These are phyloP conservation scores for Axea sp. DNA, from an alignment of 2,888 invertebrate genomes.

Conservation along the genomic window DNA sequence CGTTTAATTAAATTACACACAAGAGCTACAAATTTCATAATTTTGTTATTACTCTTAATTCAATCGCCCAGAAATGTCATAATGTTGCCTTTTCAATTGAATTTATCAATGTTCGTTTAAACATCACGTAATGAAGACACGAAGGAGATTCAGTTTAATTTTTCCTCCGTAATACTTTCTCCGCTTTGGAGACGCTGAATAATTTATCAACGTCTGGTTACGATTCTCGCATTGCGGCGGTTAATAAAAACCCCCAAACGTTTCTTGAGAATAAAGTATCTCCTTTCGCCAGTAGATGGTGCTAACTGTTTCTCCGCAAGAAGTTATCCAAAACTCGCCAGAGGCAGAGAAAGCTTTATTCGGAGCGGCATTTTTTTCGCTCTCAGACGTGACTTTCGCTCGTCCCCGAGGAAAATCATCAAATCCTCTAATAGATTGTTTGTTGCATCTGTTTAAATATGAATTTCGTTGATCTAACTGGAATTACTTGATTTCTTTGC, in stretches of 20 bases:
- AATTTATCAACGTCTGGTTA: slow-evolving; percentile 40
- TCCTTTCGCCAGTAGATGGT: slow-evolving; percentile 31
- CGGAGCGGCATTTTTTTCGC: slow-evolving; percentile 9
- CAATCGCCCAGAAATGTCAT: background rate
- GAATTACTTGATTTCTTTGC: no score
- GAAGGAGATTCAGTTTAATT: slow-evolving; percentile 10
- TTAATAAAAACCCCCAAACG: slow-evolving; percentile 1
- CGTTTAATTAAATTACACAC: no score
- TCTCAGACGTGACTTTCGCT: slow-evolving; percentile 26
- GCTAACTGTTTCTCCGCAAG: slow-evolving; percentile 5
- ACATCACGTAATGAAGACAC: slow-evolving; percentile 8
- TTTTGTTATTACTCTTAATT: background rate
- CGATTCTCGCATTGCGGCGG: slow-evolving; percentile 1
- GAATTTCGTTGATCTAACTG: background rate
- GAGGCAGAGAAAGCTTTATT: slow-evolving; percentile 48
- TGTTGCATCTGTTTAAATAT: no score
- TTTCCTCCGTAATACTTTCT: slow-evolving; percentile 9
- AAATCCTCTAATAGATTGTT: no score
- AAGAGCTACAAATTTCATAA: no score
- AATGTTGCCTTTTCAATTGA: background rate
- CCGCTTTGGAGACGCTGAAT: slow-evolving; percentile 13
- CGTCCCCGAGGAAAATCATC: background rate
- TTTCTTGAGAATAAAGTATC: slow-evolving; percentile 14
- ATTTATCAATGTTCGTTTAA: slow-evolving; percentile 1
- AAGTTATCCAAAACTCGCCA: slow-evolving; percentile 27